phyloP scores from a whole-genome alignment of 2,888 invertebrate species.

The Sesamia inferens region DNA sequence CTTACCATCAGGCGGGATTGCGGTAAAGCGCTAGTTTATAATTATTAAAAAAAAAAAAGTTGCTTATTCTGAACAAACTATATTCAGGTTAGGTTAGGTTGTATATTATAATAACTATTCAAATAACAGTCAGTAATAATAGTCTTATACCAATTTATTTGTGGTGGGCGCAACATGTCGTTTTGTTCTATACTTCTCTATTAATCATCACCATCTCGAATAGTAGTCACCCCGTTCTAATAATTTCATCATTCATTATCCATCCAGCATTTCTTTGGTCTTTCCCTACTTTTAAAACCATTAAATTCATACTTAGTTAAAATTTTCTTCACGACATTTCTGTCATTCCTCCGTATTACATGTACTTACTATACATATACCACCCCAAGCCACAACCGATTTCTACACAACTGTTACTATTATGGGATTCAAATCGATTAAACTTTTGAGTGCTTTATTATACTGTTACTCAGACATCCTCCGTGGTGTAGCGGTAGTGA shows the following conservation, averaged over 20 bases:
- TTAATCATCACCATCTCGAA: background rate
- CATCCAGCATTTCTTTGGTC: background rate
- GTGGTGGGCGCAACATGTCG: background rate
- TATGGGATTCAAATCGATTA: background rate
- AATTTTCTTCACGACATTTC: background rate
- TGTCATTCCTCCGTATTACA: background rate
- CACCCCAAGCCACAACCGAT: background rate
- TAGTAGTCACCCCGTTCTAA: too few relatives aligned
- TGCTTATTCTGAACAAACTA: too few relatives aligned
- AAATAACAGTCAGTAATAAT: too few relatives aligned
- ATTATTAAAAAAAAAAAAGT: too few relatives aligned
- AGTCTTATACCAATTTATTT: too few relatives aligned
- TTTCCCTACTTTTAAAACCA: background rate
- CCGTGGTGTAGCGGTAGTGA: too few relatives aligned
- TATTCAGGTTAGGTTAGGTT: too few relatives aligned
- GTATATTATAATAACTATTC: too few relatives aligned
- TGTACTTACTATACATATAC: too few relatives aligned
- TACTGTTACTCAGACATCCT: background rate
- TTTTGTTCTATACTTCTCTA: background rate
- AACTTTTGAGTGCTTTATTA: background rate
- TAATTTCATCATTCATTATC: background rate
- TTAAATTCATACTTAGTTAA: background rate
- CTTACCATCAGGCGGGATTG: too few relatives aligned
- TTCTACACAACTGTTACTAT: background rate
- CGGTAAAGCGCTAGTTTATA: too few relatives aligned